Base-by-base conservation (phyloP, 1,140 invertebrate genomes). In the Drosophila orosa region DNA sequence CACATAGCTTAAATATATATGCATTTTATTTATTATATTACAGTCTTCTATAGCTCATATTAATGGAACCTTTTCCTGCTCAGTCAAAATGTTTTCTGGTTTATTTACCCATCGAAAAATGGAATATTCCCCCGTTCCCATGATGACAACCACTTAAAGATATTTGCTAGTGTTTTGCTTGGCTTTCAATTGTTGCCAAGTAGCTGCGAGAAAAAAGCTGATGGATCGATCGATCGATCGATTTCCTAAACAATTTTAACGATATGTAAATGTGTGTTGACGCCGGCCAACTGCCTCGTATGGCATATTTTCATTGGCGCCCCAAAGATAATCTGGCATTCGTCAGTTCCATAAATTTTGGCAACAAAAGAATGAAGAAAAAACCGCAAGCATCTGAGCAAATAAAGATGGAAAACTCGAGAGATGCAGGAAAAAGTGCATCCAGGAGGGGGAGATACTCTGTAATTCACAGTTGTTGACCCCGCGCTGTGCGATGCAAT, bases 291-390 rank as follows among this genome's bases (percentile, higher is more conserved):
- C 65, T 68, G 67, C 57, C 40, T 29, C 55, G 47, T 55, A 60
- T 69, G 79, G 65, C 45, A 78, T 82, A 78, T 85, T 86, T 85
- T 80, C 61, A 72, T 81, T 86, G 69, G 69, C 78, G 74, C 82
- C 74, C 80, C 74, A 69, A 78, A 87, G 83, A 87, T 86, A 87
- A 80, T 86, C 84, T 87, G 76, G 75, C 79, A 87, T 80, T 87
- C 72, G 67, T 87, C 83, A 82, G 72, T 50, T 45, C 44, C 75
- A 80, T 75, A 83, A 73, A 87, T 78, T 74, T 39, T 12, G 25
- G 35, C 17, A 27, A 45, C 59, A 12, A 37, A 56, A 42, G 27
- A 68, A 52, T 22, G 2, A 9, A 29, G 27, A 31, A 37, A 17
- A 27, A 68, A 42, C 45, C 59, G 54, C 54, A 54, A 65, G 42